phyloP scores from a whole-genome alignment of 64 coral and sea anemone species.

The Montipora sp. region DNA sequence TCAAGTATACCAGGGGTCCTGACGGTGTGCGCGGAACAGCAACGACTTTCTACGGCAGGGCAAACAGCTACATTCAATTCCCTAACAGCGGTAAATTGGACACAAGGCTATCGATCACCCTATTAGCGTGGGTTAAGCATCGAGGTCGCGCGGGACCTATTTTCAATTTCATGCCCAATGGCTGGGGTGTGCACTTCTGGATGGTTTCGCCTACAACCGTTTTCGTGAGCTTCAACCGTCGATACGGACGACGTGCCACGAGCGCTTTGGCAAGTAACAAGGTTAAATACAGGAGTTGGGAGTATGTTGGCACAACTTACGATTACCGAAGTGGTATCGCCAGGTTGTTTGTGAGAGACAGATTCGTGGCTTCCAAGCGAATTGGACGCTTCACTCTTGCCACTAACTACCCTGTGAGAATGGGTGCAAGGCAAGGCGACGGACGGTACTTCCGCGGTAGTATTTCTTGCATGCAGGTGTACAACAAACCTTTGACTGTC shows the following conservation, averaged over 20 bases:
- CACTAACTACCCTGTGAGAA: conserved; percentile 73
- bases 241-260: conserved; percentile 36
- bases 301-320: conserved; percentile 66
- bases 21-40: conserved; percentile 61
- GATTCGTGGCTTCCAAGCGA: conserved; percentile 36
- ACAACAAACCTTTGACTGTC: conserved; percentile 46
- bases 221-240: conserved; percentile 71
- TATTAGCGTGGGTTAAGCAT: conserved; percentile 78
- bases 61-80: conserved; percentile 80
- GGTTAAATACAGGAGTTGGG: conserved; percentile 51
- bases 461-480: conserved; percentile 70
- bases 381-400: conserved; percentile 68
- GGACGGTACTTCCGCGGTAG: conserved; percentile 71
- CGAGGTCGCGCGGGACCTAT: conserved; percentile 58
- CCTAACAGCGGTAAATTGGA: conserved; percentile 80
- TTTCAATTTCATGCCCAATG: conserved; percentile 52
- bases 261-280: conserved; percentile 25
- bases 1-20: conserved; percentile 60
- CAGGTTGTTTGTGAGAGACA: conserved; percentile 64
- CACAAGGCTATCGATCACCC: conserved; percentile 55
- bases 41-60: conserved; percentile 50
- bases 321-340: conserved; percentile 61
- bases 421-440: conserved; percentile 59
- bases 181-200: conserved; percentile 79
- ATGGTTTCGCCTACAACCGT: conserved; percentile 47